Evolutionary conservation across 2,113 vertebrate genomes (phyloP).

Genomic region (Electrona antarctica): DNA sequence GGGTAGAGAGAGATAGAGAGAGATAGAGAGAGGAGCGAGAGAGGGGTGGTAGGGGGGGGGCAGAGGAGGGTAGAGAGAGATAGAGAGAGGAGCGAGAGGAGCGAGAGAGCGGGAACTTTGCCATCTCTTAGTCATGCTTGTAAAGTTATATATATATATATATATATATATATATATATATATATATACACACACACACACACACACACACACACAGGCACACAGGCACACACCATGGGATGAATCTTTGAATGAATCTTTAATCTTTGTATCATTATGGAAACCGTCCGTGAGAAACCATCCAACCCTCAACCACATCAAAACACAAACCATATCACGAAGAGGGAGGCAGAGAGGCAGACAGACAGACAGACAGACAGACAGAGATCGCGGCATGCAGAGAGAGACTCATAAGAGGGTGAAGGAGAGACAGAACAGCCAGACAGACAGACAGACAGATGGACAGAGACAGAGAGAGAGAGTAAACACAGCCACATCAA

Average conservation of each 20-base stretch:
- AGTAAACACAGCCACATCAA: slow-evolving; percentile 68
- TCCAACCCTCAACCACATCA: slow-evolving; percentile 66
- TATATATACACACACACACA: no score
- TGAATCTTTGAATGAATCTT: no score
- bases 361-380: slow-evolving; percentile 11
- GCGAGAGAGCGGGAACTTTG: not conserved
- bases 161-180: no score
- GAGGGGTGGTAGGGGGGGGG: slow-evolving; percentile 17
- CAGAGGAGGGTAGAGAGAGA: not conserved
- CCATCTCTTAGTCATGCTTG: slow-evolving; percentile 43
- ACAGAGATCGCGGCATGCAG: not conserved
- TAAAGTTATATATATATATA: slow-evolving; percentile 10
- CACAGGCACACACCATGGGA: no score
- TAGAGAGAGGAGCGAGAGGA: not conserved
- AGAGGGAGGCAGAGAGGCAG: slow-evolving; percentile 4
- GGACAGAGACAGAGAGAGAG: slow-evolving; percentile 32
- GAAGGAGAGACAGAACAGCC: slow-evolving; percentile 15
- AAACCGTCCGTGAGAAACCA: slow-evolving; percentile 72
- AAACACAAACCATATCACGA: slow-evolving; percentile 70
- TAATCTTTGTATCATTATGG: slow-evolving; percentile 70
- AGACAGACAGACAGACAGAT: slow-evolving; percentile 5
- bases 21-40: slow-evolving; percentile 11
- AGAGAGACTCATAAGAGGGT: not conserved
- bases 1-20: slow-evolving; percentile 13
- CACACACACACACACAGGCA: no score